phyloP scores from a whole-genome alignment of 2,888 invertebrate species.

The Limenitis camilla region DNA sequence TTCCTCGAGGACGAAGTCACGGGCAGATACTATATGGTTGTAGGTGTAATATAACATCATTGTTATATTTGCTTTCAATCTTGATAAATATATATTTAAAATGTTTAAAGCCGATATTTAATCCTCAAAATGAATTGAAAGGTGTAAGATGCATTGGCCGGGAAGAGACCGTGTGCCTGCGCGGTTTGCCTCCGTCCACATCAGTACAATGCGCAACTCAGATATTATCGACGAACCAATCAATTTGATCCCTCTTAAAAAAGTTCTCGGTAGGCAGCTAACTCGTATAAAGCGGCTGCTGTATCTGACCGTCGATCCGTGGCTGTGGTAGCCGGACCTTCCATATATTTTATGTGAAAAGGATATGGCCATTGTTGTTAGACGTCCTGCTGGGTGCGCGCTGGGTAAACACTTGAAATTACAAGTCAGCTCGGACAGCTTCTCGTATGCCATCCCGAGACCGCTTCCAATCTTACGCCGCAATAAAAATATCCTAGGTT shows the following conservation, averaged over 20 bases:
- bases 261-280: constrained; percentile 66
- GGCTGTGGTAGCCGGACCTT: constrained; percentile 64
- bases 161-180: constrained; percentile 5
- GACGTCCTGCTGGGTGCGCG: constrained; percentile 61
- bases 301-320: constrained; percentile 66
- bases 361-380: constrained; percentile 71
- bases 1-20: no score
- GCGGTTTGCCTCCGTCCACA: constrained; percentile 10
- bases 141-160: constrained; percentile 49
- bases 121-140: constrained; percentile 23
- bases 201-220: constrained; percentile 51
- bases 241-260: constrained; percentile 74
- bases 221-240: constrained; percentile 72
- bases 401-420: constrained; percentile 72
- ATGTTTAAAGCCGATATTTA: background rate
- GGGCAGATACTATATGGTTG: no score
- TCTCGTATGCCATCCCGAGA: constrained; percentile 39
- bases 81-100: background rate
- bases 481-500: constrained; percentile 53
- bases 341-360: constrained; percentile 75
- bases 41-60: no score
- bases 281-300: constrained; percentile 55
- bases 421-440: constrained; percentile 58
- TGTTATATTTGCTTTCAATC: background rate
- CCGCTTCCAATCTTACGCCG: constrained; percentile 72